phyloP scores from a whole-genome alignment of 2,797 vertebrate genomes.

The Syncerus caffer region DNA sequence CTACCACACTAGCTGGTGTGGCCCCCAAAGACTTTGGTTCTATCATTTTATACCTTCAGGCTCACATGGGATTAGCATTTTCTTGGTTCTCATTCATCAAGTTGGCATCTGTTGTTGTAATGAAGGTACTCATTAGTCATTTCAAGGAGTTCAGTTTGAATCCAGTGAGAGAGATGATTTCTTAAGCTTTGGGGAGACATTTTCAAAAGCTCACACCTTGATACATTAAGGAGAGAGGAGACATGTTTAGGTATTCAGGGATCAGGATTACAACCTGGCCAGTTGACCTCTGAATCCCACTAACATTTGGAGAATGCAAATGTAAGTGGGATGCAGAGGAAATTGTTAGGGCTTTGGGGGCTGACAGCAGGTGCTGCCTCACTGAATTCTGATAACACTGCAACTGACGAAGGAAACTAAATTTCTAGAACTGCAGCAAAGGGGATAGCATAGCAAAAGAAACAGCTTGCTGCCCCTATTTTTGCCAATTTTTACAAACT shows the following conservation, averaged over 20 bases:
- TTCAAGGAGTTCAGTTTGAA: constrained; percentile 49
- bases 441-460: not conserved
- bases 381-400: not conserved
- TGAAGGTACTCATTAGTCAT: constrained; percentile 13
- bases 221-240: not conserved
- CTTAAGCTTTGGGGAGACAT: not conserved
- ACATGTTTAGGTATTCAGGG: not conserved
- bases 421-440: not conserved
- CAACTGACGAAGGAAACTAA: not conserved
- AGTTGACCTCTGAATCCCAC: not conserved
- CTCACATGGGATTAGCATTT: constrained; percentile 24
- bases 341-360: not conserved
- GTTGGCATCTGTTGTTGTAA: constrained; percentile 7
- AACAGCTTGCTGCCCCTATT: not conserved
- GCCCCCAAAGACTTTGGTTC: not conserved
- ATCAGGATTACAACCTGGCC: not conserved
- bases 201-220: not conserved
- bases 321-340: not conserved
- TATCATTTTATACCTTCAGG: not conserved
- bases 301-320: not conserved
- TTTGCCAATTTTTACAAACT: not conserved
- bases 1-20: not conserved
- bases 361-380: not conserved
- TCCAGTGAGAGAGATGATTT: not conserved
- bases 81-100: constrained; percentile 31